phyloP scores from a whole-genome alignment of 2,797 vertebrate genomes.

The Anguilla pacifica region DNA sequence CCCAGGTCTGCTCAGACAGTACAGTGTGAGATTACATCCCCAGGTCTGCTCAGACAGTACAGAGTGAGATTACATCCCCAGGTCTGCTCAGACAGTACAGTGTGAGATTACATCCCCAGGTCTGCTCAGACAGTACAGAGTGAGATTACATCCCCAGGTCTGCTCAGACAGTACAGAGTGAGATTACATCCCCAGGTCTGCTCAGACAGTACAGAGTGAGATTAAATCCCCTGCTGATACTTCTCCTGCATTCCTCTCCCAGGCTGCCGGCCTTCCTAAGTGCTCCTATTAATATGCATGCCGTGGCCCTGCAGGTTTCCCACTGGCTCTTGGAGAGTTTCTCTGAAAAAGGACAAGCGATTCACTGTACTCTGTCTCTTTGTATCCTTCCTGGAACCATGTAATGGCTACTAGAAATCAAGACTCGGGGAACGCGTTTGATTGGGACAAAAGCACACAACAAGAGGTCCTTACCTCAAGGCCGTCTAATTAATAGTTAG shows the following conservation, averaged over 20 bases:
- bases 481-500: not conserved
- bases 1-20: no score
- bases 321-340: not conserved
- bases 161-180: no score
- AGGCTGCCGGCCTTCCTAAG: not conserved
- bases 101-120: no score
- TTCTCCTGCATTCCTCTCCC: not conserved
- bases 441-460: not conserved
- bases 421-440: not conserved
- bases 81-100: no score
- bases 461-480: not conserved
- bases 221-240: not conserved
- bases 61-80: no score
- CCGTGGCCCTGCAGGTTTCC: not conserved
- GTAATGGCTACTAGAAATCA: not conserved
- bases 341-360: not conserved
- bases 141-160: no score
- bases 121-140: no score
- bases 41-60: no score
- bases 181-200: no score
- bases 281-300: not conserved
- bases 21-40: no score
- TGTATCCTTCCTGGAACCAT: not conserved
- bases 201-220: no score
- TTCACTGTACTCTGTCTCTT: not conserved